A percentile compares a stretch with the other conserved stretches of the same genome.
Evolutionary conservation across 2,113 vertebrate species (phyloP).

Genomic region (Trogon surrucura): DNA sequence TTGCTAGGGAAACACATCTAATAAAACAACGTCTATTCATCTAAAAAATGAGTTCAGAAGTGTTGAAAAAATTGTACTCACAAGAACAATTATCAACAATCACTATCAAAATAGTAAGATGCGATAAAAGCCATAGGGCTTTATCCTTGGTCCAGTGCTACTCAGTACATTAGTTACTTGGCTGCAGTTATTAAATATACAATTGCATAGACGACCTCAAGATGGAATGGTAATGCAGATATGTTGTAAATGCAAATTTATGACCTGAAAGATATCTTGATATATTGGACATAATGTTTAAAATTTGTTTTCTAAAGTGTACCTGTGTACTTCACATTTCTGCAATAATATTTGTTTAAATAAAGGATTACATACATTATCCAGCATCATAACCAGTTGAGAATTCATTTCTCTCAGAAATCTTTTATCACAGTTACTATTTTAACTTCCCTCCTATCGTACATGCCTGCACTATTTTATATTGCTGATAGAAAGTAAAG

Average conservation of each 20-base stretch:
- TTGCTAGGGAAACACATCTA: neutral
- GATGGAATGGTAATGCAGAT: neutral
- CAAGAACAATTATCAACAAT: neutral
- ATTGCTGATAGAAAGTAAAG: neutral
- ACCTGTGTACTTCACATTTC: neutral
- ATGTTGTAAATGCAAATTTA: neutral
- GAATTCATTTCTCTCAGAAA: neutral
- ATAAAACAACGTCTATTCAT: neutral
- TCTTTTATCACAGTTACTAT: neutral
- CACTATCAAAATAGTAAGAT: neutral
- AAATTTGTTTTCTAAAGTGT: neutral
- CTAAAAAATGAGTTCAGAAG: neutral
- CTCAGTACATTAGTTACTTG: neutral
- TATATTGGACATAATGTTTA: neutral
- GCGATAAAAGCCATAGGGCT: neutral
- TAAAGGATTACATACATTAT: neutral
- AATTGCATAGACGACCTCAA: neutral
- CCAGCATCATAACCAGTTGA: neutral
- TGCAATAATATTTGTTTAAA: neutral
- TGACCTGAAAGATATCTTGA: neutral
- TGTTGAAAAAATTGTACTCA: neutral
- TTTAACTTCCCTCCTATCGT: neutral
- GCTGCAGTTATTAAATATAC: neutral
- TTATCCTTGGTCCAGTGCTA: neutral
- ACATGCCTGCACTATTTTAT: neutral